Evolutionary conservation across 1,140 invertebrate species (phyloP), one percentile per base, ranked within the genome.

Genomic region (Penaeus indicus): DNA sequence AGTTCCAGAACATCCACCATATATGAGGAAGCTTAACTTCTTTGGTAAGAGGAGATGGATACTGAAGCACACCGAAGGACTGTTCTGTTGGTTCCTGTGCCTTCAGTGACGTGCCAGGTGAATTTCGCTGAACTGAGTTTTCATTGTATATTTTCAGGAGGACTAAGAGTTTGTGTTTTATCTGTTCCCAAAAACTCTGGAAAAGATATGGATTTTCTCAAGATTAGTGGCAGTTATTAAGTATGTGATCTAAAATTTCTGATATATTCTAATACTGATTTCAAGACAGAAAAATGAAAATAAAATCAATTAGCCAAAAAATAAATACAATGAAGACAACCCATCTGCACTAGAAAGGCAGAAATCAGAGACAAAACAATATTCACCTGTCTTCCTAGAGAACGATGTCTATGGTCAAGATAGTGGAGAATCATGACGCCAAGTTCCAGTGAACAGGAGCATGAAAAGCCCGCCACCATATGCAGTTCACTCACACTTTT

Each of bases 1-100:
- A 69, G 64, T 84, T 90, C 1, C 54, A 63, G 62, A 90, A 84
- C 60, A 91, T 62, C 89, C 90, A 90, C 81, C 90, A 87, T n/a
- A 92, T 60, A 64, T 90, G 84, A 64, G 90, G 32, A 81, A 92
- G 88, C n/a, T 90, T 85, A 89, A 91, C 91, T 22, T 87, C 11
- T 83, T 90, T 90, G 47, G 78, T n/a, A 3, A 84, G 60, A 7
- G 84, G 64, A 16, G 89, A 25, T 4, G 89, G 89, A 80, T 77
- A 88, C 21, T 78, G 69, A 47, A 84, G 22, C 54, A 78, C 8
- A 11, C 38, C 42, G 38, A 54, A 69, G 21, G 32, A 25, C 25
- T 83, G 84, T n/a, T 72, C 84, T 85, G 38, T 25, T 27, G 47
- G 32, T 19, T 22, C 21, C 42, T 25, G 72, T 19, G 69, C 54